A percentile compares a stretch with the other conserved stretches of the same genome.
Evolutionary conservation across 2,113 vertebrate genomes (phyloP).

Genomic region (Phalacrocorax brasilianus): DNA sequence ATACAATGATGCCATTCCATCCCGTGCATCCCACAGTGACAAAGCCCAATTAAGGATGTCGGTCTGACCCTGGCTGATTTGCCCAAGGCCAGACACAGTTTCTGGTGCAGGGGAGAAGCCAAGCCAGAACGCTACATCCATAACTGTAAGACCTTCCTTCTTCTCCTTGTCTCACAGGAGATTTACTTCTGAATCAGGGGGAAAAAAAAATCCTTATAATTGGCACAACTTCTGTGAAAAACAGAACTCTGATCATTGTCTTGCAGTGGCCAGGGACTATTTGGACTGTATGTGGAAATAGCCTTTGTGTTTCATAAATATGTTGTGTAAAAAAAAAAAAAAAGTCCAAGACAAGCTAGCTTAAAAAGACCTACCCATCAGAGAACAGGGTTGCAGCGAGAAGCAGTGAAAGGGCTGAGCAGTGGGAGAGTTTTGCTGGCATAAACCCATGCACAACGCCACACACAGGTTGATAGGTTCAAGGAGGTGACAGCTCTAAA

Average conservation of each 20-base stretch:
- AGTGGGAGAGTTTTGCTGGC: background rate
- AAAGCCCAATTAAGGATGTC: fast-evolving
- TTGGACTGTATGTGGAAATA: background rate
- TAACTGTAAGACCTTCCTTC: background rate
- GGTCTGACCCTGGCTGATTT: background rate
- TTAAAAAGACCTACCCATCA: background rate
- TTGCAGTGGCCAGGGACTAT: background rate
- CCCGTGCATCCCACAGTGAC: fast-evolving
- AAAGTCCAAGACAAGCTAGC: background rate
- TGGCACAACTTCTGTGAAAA: slow-evolving; percentile 41
- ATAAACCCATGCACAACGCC: background rate
- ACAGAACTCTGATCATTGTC: background rate
- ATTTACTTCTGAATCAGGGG: background rate
- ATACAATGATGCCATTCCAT: too few species aligned
- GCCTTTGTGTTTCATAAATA: background rate
- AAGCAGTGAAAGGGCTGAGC: background rate
- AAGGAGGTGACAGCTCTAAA: background rate
- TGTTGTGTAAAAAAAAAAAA: background rate
- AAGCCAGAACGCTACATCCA: background rate
- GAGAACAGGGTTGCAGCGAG: background rate
- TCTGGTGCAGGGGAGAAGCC: background rate
- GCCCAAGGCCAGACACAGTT: background rate
- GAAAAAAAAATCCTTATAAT: background rate
- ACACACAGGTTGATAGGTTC: background rate
- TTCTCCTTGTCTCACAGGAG: background rate